Percentiles rank a stretch among this genome's conserved stretches.
Evolutionary conservation across 1,140 invertebrate genomes (phyloP).

Genomic region (Popillia japonica): DNA sequence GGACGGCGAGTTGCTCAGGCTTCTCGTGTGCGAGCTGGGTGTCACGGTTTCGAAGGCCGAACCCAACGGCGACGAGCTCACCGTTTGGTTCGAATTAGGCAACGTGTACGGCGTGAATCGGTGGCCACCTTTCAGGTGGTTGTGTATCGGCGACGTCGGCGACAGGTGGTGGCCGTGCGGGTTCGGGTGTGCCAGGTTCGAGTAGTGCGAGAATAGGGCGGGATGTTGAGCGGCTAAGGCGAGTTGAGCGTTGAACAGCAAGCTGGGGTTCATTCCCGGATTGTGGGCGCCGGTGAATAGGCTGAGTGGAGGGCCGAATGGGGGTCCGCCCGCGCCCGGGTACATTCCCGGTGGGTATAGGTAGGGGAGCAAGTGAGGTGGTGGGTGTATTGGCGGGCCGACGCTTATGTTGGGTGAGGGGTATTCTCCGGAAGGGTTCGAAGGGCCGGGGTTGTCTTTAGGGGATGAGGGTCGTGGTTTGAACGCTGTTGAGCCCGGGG

Average conservation of each 20-base stretch:
- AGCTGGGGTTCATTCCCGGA: constrained; percentile 72
- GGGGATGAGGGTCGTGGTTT: constrained; percentile 65
- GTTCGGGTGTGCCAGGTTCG: constrained; percentile 65
- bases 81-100: constrained; percentile 61
- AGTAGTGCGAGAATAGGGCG: constrained; percentile 75
- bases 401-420: constrained; percentile 87
- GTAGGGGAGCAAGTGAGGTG: constrained; percentile 83
- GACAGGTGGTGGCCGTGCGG: constrained; percentile 62
- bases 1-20: constrained; percentile 72
- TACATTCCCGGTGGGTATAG: constrained; percentile 88
- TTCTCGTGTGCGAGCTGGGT: constrained; percentile 71
- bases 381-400: constrained; percentile 86
- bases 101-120: constrained; percentile 87
- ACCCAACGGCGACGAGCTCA: constrained; percentile 68
- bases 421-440: constrained; percentile 67
- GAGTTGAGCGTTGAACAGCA: constrained; percentile 84
- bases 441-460: constrained; percentile 64
- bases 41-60: constrained; percentile 88
- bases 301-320: constrained; percentile 74
- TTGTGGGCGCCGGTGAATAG: constrained; percentile 65
- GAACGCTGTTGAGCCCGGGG: constrained; percentile 66
- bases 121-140: constrained; percentile 66
- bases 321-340: constrained; percentile 67
- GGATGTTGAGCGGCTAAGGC: constrained; percentile 84
- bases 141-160: constrained; percentile 63